A percentile compares a stretch with the other conserved stretches of the same genome.
phyloP scores from a whole-genome alignment of 2,113 vertebrate species.

The Pantherophis guttatus region DNA sequence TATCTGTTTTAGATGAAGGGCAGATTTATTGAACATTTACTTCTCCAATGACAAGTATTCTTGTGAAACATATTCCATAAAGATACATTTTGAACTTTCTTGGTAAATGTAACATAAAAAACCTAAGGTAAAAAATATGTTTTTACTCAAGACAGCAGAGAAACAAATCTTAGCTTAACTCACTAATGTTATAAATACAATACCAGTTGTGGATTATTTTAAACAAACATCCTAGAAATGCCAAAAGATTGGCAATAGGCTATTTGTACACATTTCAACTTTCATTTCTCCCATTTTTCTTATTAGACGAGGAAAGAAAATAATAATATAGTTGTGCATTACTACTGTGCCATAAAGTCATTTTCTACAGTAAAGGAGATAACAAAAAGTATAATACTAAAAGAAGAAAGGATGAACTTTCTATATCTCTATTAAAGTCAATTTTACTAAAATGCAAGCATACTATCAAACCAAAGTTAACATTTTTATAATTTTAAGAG shows the following conservation, averaged over 20 bases:
- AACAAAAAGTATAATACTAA: background rate
- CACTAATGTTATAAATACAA: background rate
- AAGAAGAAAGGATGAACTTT: no score
- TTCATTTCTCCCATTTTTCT: background rate
- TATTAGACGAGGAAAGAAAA: background rate
- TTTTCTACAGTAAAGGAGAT: background rate
- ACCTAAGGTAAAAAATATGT: background rate
- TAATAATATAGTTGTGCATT: background rate
- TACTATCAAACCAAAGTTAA: background rate
- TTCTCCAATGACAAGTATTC: background rate
- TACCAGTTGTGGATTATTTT: background rate
- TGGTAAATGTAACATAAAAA: background rate
- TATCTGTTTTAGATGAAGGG: background rate
- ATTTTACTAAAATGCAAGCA: background rate
- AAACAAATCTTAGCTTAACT: background rate
- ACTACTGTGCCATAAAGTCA: background rate
- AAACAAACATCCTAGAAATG: background rate
- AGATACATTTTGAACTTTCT: background rate
- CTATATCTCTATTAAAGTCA: background rate
- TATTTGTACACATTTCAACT: background rate
- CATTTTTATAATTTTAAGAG: background rate
- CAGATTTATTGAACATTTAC: background rate
- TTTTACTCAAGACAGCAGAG: background rate
- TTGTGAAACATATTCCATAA: background rate
- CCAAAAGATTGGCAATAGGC: background rate